Evolutionary conservation across 2,797 vertebrate species (phyloP).

Genomic region (Anableps anableps): DNA sequence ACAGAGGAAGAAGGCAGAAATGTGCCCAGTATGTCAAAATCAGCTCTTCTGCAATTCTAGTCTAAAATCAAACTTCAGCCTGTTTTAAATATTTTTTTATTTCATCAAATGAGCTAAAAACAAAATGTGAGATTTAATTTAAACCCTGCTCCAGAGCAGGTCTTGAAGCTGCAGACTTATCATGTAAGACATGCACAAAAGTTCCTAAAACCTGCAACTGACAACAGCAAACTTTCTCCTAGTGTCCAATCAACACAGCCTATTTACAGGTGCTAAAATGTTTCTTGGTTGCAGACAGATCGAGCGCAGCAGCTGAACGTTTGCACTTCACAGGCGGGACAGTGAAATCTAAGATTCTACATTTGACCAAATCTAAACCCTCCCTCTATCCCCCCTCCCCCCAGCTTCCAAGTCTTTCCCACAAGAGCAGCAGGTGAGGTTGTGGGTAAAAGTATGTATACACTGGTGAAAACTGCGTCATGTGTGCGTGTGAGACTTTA

Average conservation of each 20-base stretch:
- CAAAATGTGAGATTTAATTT: slow-evolving; percentile 12
- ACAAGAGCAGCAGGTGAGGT: slow-evolving; percentile 59
- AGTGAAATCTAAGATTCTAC: slow-evolving; percentile 45
- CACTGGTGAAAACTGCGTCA: slow-evolving; percentile 40
- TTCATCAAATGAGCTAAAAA: slow-evolving; percentile 34
- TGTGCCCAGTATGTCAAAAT: slow-evolving; percentile 42
- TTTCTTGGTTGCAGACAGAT: slow-evolving; percentile 32
- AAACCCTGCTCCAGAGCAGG: slow-evolving; percentile 10
- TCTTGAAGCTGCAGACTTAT: slow-evolving; percentile 17
- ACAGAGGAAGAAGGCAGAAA: slow-evolving; percentile 52
- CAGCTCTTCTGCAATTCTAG: slow-evolving; percentile 32
- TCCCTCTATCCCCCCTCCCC: no score
- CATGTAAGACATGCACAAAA: slow-evolving; percentile 13
- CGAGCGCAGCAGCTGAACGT: slow-evolving; percentile 31
- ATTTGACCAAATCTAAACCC: slow-evolving; percentile 34
- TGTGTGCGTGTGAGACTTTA: slow-evolving; percentile 64
- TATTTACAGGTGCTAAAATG: slow-evolving; percentile 33
- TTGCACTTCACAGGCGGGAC: slow-evolving; percentile 40
- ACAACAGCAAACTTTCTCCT: slow-evolving; percentile 28
- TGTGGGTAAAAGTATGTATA: slow-evolving; percentile 46
- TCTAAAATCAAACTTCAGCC: slow-evolving; percentile 46
- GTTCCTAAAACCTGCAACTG: slow-evolving; percentile 1
- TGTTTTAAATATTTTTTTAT: slow-evolving; percentile 21
- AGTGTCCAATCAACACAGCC: slow-evolving; percentile 24
- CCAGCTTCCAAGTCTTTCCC: slow-evolving; percentile 70